phyloP scores from a whole-genome alignment of 1,140 invertebrate genomes.

The Lineus longissimus region DNA sequence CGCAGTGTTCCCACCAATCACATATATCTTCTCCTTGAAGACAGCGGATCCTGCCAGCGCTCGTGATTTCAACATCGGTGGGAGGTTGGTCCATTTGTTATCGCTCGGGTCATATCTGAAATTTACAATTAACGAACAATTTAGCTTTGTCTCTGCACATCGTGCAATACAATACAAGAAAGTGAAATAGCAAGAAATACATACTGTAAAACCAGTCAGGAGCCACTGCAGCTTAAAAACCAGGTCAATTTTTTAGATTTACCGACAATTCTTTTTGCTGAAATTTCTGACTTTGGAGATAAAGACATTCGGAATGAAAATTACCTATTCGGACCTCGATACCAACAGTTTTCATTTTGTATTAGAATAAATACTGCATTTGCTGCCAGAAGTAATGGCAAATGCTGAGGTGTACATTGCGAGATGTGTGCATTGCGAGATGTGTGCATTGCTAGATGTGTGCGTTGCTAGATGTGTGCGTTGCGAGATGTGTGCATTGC shows the following conservation, averaged over 20 bases:
- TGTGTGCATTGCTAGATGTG: no score
- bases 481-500: no score
- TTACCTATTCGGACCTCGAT: no score
- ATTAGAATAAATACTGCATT: no score
- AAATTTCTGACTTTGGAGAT: no score
- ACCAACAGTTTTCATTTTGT: no score
- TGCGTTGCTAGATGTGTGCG: no score
- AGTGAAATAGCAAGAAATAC: background rate
- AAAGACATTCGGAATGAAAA: no score
- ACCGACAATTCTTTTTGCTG: no score
- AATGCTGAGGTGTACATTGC: no score
- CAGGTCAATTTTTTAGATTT: background rate
- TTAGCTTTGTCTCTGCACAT: background rate
- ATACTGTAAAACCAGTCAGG: background rate
- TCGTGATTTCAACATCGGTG: constrained; percentile 56
- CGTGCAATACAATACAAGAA: background rate
- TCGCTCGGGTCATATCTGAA: constrained; percentile 58
- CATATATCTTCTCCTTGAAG: constrained; percentile 46
- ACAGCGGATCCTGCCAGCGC: constrained; percentile 47
- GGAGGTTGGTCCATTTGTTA: constrained; percentile 59
- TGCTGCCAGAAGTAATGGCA: no score
- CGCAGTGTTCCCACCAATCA: constrained; percentile 42
- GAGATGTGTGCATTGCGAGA: no score
- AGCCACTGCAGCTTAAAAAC: background rate
- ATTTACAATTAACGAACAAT: constrained; percentile 4